Base-by-base conservation (phyloP, 2,797 vertebrate species). In the Coccyzus lansbergi region DNA sequence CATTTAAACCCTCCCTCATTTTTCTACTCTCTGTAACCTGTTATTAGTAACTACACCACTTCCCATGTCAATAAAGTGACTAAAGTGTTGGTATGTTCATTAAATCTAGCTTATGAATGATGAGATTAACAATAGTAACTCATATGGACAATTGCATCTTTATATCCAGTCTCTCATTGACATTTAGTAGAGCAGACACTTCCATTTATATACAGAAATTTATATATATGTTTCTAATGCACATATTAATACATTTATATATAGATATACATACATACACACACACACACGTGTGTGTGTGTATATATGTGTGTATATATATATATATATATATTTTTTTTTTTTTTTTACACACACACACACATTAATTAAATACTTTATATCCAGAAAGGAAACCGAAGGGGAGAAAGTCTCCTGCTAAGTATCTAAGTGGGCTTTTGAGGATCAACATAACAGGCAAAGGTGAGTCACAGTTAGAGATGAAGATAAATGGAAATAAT, bases 401-500 rank as follows among this genome's bases (percentile, higher is more conserved):
- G 7, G n/a, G 20, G n/a, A 70, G 40, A 79, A 94, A 84, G 81
- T 8, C 46, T 83, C 67, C n/a, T 76, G 40, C 62, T 36, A 74
- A 20, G 12, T 76, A 31, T 56, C 49, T 62, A 24, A 60, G 26
- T 86, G n/a, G 33, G 4, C 3, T 74, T 72, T 34, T 67, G 52
- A 72, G 44, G 29, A 77, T 94, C 58, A 89, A 83, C 24, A 34
- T 68, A 92, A 53, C 11, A 69, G 51, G 28, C 15, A 49, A 86
- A 92, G 95, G 71, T 59, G 20, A 94, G 40, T 46, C 55, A 58
- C 26, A 40, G 40, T n/a, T 52, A 85, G 52, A 86, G 36, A 69
- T 33, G 92, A 86, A 63, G 33, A 70, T 26, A 91, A 81, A 64
- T 42, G 22, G 31, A 95, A 95, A 65, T 89, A 78, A 82, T 36